phyloP scores from a whole-genome alignment of 2,888 invertebrate genomes.

The Cosmopolites sordidus region DNA sequence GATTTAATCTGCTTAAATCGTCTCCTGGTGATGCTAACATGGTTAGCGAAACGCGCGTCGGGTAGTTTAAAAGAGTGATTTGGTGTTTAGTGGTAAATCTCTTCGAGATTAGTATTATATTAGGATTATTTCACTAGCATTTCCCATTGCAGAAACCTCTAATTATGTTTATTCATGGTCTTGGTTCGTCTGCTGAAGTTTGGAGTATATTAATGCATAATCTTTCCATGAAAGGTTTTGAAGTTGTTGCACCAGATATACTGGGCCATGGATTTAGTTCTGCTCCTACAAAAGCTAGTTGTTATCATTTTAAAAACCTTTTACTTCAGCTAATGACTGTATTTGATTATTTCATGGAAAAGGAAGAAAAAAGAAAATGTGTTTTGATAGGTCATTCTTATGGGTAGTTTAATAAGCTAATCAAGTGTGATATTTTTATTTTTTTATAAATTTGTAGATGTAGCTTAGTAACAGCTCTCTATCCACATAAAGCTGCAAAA shows the following conservation, averaged over 20 bases:
- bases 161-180: constrained; percentile 63
- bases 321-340: constrained; percentile 56
- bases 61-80: too few relatives aligned
- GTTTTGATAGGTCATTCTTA: constrained; percentile 65
- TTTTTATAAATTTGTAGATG: constrained; percentile 48
- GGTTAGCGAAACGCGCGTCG: too few relatives aligned
- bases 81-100: too few relatives aligned
- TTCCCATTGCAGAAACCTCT: constrained; percentile 47
- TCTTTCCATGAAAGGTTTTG: constrained; percentile 56
- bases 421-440: too few relatives aligned
- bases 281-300: constrained; percentile 53
- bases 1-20: too few relatives aligned
- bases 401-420: constrained; percentile 51
- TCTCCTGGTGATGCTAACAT: too few relatives aligned
- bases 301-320: constrained; percentile 59
- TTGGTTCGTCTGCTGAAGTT: constrained; percentile 61
- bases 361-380: constrained; percentile 50
- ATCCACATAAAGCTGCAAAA: constrained; percentile 53
- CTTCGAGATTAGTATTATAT: too few relatives aligned
- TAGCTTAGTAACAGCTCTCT: constrained; percentile 60
- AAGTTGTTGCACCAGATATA: constrained; percentile 63
- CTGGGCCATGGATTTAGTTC: constrained; percentile 65
- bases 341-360: constrained; percentile 58
- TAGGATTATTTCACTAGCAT: background rate
- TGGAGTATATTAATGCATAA: constrained; percentile 59